A percentile compares a stretch with the other conserved stretches of the same genome.
Evolutionary conservation across 92 coral and sea anemone species (phyloP).

Genomic region (Blastomussa wellsi): DNA sequence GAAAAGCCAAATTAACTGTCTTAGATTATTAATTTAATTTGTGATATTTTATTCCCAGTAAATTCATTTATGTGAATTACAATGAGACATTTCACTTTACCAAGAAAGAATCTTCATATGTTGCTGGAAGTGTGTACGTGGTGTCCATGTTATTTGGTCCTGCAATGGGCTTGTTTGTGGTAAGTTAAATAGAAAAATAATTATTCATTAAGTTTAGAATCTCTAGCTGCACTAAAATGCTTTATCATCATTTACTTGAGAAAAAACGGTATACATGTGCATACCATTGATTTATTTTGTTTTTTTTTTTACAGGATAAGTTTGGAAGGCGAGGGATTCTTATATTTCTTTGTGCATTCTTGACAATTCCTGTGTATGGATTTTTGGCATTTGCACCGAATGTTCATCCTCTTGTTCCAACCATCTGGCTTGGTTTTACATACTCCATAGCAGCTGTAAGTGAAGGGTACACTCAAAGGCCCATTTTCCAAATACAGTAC

Average conservation of each 20-base stretch:
- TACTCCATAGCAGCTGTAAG: constrained; percentile 91
- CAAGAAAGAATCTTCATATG: constrained; percentile 64
- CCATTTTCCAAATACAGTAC: too few relatives aligned
- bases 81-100: constrained; percentile 55
- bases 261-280: neutral
- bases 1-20: too few relatives aligned
- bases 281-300: neutral
- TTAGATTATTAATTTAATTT: too few relatives aligned
- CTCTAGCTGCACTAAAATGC: too few relatives aligned
- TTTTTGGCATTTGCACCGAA: constrained; percentile 76
- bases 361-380: constrained; percentile 80
- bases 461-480: neutral
- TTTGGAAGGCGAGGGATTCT: constrained; percentile 79
- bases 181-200: constrained; percentile 11
- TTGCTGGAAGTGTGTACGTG: constrained; percentile 86
- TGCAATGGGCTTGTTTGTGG: constrained; percentile 85
- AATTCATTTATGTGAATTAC: constrained; percentile 77
- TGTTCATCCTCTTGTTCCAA: constrained; percentile 78
- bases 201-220: neutral
- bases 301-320: constrained; percentile 54
- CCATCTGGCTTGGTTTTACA: constrained; percentile 84
- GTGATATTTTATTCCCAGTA: constrained; percentile 44
- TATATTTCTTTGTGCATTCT: constrained; percentile 61
- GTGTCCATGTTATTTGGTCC: constrained; percentile 86
- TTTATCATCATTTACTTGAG: neutral